Evolutionary conservation across 2,113 vertebrate genomes (phyloP).

Genomic region (Pteropus alecto): DNA sequence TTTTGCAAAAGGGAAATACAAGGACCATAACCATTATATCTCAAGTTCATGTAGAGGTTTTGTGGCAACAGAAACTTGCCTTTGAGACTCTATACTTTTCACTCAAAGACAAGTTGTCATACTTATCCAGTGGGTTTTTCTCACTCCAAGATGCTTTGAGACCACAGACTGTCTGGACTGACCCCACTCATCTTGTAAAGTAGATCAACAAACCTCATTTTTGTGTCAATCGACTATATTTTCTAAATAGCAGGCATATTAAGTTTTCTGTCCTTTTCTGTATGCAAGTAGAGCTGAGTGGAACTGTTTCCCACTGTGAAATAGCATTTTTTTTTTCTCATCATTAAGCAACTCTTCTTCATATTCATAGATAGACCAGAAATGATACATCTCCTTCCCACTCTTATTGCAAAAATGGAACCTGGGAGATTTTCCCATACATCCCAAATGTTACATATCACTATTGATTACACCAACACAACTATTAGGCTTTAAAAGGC

Average conservation of each 20-base stretch:
- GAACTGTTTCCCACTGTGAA: neutral
- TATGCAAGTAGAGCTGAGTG: neutral
- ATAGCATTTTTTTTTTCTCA: neutral
- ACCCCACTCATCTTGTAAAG: neutral
- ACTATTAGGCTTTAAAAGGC: constrained; percentile 61
- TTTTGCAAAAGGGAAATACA: neutral
- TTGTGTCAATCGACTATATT: neutral
- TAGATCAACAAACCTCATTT: neutral
- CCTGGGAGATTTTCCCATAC: neutral
- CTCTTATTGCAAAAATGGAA: constrained; percentile 6
- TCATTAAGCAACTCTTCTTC: neutral
- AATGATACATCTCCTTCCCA: neutral
- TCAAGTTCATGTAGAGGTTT: neutral
- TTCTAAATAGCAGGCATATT: neutral
- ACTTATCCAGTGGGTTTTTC: neutral
- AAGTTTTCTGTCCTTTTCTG: neutral
- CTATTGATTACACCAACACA: constrained; percentile 58
- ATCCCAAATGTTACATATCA: constrained; percentile 26
- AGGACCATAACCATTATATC: neutral
- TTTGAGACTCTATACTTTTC: neutral
- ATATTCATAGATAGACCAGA: neutral
- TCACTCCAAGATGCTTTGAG: neutral
- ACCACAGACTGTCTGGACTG: neutral
- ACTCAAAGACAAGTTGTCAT: neutral
- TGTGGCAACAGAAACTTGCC: neutral